phyloP scores from a whole-genome alignment of 2,797 vertebrate species.

The Philypnodon macrostomus region DNA sequence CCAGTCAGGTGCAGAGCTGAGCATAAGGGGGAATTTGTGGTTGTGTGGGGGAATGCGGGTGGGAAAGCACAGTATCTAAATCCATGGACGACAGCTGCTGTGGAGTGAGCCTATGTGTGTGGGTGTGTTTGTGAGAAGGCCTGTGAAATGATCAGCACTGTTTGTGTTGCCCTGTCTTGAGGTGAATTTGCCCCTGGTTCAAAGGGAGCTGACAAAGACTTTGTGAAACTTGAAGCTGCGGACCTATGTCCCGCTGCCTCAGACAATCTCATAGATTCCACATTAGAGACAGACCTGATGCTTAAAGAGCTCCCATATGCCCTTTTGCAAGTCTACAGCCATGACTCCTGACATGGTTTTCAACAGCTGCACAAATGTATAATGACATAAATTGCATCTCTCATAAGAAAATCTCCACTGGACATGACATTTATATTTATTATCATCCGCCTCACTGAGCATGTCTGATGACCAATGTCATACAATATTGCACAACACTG shows the following conservation, averaged over 20 bases:
- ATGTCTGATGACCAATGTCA: not conserved
- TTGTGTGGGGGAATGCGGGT: slow-evolving; percentile 57
- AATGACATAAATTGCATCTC: slow-evolving; percentile 46
- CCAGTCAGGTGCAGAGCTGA: slow-evolving; percentile 74
- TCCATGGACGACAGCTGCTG: slow-evolving; percentile 75
- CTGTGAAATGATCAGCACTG: slow-evolving; percentile 46
- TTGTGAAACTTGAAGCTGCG: slow-evolving; percentile 57
- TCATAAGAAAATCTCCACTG: slow-evolving; percentile 17
- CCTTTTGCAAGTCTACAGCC: slow-evolving; percentile 38
- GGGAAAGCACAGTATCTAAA: slow-evolving; percentile 71
- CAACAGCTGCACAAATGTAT: slow-evolving; percentile 59
- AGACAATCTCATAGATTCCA: slow-evolving; percentile 45
- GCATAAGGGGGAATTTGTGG: slow-evolving; percentile 73
- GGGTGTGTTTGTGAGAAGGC: slow-evolving; percentile 41
- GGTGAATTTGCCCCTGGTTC: slow-evolving; percentile 58
- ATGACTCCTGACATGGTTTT: slow-evolving; percentile 22
- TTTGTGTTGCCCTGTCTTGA: slow-evolving; percentile 58
- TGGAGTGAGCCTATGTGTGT: slow-evolving; percentile 45
- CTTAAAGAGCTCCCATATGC: slow-evolving; percentile 36
- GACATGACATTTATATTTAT: slow-evolving; percentile 16
- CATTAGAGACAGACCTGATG: slow-evolving; percentile 43
- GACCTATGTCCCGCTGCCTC: slow-evolving; percentile 26
- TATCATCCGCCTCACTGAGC: slow-evolving; percentile 13
- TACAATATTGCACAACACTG: not conserved
- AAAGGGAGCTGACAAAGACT: slow-evolving; percentile 51